Base-by-base conservation (phyloP, 2,113 vertebrate genomes). In the Apodemus sylvaticus region DNA sequence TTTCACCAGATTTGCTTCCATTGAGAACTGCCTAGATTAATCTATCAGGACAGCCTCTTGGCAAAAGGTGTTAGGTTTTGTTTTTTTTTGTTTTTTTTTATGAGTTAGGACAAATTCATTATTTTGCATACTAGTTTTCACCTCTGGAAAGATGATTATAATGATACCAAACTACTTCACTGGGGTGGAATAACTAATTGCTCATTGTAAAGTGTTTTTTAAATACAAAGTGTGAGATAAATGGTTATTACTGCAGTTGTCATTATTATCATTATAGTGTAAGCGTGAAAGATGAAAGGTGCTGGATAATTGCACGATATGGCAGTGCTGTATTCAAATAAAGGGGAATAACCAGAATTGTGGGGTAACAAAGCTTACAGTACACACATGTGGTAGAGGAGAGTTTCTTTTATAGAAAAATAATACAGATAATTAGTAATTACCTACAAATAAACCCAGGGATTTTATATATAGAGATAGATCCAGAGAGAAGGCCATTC, bases 201-300 rank as follows among this genome's bases (percentile, higher is more conserved):
- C 34, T 95, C 70, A 91, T 95, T 95, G 79, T 91, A 90, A 96
- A 89, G 51, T 91, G 51, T 71, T 96, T 96, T 96, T 88, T 45
- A 94, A 96, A 94, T 92, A 90, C 91, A 94, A 91, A 95, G 55
- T 95, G 70, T 91, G 76, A 73, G 45, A 93, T 91, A 96, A 71
- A 64, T 95, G 81, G 29, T 85, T 95, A 74, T 96, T 95, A 96
- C 85, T 93, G 31, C 58, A 94, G 42, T 94, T 96, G 42, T 90
- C 89, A 91, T 95, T 79, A 70, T 74, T 91, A 93, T 96, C 90
- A 91, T 81, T 95, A 83, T 58, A 64, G 70, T 93, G 55, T 74
- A 83, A 96, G 88, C n/a, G 42, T 87, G 94, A 91, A 86, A 95
- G 89, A 92, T 97, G 91, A 94, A 97, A 96, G 73, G 90, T 81